Conservation (phyloP, 2,888 invertebrate genomes). For the Cordilura impudica region DNA sequence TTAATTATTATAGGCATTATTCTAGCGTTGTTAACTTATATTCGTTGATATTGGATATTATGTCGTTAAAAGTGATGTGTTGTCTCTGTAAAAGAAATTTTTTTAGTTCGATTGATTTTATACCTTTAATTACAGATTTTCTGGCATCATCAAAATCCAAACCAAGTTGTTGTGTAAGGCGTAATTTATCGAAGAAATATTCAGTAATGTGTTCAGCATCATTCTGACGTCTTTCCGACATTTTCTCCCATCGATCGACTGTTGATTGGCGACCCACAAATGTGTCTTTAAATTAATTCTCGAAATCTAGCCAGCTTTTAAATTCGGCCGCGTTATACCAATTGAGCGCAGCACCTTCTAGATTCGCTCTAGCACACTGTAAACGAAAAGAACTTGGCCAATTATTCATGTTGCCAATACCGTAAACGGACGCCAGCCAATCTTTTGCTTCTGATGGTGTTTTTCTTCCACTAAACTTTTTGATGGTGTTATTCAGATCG, state of each 20-base stretch:
- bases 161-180: slow-evolving; percentile 28
- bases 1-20: too few species aligned
- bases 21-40: too few species aligned
- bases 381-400: slow-evolving; percentile 39
- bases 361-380: slow-evolving; percentile 30
- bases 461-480: slow-evolving; percentile 43
- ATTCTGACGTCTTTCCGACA: slow-evolving; percentile 4
- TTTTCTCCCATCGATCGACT: slow-evolving; percentile 7
- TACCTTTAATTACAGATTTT: slow-evolving; percentile 25
- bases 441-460: slow-evolving; percentile 31
- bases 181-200: slow-evolving; percentile 33
- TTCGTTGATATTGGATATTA: slow-evolving; percentile 14
- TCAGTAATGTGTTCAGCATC: slow-evolving; percentile 24
- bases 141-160: slow-evolving; percentile 28
- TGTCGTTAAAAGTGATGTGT: slow-evolving; percentile 28
- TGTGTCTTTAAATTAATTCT: neutral
- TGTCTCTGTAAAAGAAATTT: slow-evolving; percentile 35
- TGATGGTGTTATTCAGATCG: slow-evolving; percentile 52
- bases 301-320: slow-evolving; percentile 4
- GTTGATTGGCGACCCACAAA: too few species aligned
- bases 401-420: slow-evolving; percentile 39
- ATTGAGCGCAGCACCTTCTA: neutral
- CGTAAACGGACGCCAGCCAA: slow-evolving; percentile 45
- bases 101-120: slow-evolving; percentile 29
- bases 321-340: slow-evolving; percentile 27